These are phyloP conservation scores for Rhizoglyphus robini DNA, from an alignment of 1,140 invertebrate genomes.

Conservation along the genomic window DNA sequence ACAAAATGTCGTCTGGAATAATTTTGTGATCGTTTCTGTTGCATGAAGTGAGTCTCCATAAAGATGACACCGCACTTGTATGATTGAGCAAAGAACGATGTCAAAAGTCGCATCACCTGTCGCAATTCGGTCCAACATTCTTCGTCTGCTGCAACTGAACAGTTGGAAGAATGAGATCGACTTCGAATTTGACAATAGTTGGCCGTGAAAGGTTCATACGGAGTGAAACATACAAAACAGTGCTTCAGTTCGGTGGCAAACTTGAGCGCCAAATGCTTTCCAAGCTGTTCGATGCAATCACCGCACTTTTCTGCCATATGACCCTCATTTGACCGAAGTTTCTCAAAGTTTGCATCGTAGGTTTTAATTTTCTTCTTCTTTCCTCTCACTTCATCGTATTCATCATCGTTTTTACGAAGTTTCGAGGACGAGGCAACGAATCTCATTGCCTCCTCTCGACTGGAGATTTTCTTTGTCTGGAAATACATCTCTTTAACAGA, in stretches of 20 bases:
- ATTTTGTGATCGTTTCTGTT: neutral
- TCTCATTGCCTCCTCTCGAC: conserved; percentile 15
- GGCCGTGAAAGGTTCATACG: conserved; percentile 3
- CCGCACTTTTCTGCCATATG: neutral
- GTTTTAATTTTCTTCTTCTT: conserved; percentile 13
- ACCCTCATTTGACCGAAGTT: neutral
- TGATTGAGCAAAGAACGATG: conserved; percentile 51
- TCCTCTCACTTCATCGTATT: conserved; percentile 18
- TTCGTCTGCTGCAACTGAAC: conserved; percentile 19
- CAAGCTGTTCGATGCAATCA: conserved; percentile 6
- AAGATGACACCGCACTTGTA: conserved; percentile 66
- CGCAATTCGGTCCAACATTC: conserved; percentile 29
- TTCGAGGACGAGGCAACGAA: conserved; percentile 14
- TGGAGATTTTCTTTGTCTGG: neutral
- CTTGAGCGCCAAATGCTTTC: conserved; percentile 3
- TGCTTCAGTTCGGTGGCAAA: conserved; percentile 1
- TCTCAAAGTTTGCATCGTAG: neutral
- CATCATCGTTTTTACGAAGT: conserved; percentile 13
- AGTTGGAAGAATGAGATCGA: neutral
- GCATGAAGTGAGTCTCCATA: conserved; percentile 48
- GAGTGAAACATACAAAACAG: conserved; percentile 6
- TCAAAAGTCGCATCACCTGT: conserved; percentile 56
- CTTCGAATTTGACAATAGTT: conserved; percentile 14
- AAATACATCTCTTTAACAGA: conserved; percentile 38
- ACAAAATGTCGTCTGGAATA: conserved; percentile 42